Base-by-base conservation (phyloP, 1,140 invertebrate species). In the Orchestia grillus region DNA sequence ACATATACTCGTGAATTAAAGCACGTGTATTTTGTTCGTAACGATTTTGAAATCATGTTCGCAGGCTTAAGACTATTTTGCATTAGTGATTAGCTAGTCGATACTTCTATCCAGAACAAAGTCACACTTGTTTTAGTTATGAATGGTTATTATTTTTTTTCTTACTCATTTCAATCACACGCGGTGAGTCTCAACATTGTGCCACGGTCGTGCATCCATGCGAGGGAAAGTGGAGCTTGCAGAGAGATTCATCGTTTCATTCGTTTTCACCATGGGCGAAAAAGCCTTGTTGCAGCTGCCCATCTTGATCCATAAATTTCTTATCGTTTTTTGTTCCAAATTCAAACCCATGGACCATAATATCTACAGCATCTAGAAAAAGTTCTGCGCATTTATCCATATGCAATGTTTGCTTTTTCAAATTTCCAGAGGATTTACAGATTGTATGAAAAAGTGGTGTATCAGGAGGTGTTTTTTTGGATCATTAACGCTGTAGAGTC, bases 401-500 rank as follows among this genome's bases (percentile, higher is more conserved):
- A 53, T 53, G 47, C 6, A 53, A 15, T 77, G 11, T 77, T 36
- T 77, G 36, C 62, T 77, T 77, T 23, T 36, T 36, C 11, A 77
- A 77, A 36, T 15, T 77, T 77, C 36, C 62, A 15, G 47, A 53
- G 47, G 19, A 53, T 77, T 53, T 53, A 53, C 47, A 53, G 6
- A 8, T 53, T 53, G 6, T 53, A 53, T 77, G 62, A 77, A 77
- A 15, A 3, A 77, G 11, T 8, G 28, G 11, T 77, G 62, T 77
- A 77, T 28, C 11, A 77, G 88, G 41, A 36, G 41, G 41, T 11
- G 87, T 92, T 42, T 47, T 47, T 94, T 44, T 94, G 92, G 92
- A 94, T 94, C 92, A 94, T 94, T 94, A 94, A 47, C 92, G 44
- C 92, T 94, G 44, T 94, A 45, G 92, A 94, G 92, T 94, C 92